Conservation (phyloP, 2,113 vertebrate genomes). For the Paedocypris sp. region DNA sequence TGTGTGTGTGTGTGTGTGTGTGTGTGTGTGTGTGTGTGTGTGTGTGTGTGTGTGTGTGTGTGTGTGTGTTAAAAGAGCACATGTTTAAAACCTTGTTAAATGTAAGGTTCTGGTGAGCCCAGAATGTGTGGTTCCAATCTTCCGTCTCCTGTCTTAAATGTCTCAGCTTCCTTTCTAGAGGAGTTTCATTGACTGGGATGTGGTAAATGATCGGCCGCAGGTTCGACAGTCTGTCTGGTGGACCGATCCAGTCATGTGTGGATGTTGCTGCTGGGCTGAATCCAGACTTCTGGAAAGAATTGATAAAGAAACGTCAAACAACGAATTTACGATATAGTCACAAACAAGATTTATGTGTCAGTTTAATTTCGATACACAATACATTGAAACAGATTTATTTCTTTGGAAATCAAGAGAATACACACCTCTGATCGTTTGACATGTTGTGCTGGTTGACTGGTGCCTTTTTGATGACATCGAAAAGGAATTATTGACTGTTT, state of each 20-base stretch:
- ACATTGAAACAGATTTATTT: not conserved
- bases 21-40: no score
- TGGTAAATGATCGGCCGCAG: constrained; percentile 75
- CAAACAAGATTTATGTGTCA: not conserved
- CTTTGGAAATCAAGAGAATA: not conserved
- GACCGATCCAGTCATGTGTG: constrained; percentile 82
- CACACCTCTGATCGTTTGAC: constrained; percentile 35
- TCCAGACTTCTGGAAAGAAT: constrained; percentile 49
- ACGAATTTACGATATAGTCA: not conserved
- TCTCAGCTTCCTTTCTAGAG: constrained; percentile 68
- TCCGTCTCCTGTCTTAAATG: constrained; percentile 79
- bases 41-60: no score
- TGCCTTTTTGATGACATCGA: constrained; percentile 14
- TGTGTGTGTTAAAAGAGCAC: not conserved
- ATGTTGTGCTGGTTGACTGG: constrained; percentile 8
- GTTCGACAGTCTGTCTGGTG: constrained; percentile 80
- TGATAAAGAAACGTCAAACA: not conserved
- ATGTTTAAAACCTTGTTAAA: constrained; percentile 67
- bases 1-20: no score
- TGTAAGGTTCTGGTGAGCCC: constrained; percentile 74
- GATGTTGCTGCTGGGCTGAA: constrained; percentile 64
- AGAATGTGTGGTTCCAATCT: constrained; percentile 83
- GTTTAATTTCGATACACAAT: not conserved
- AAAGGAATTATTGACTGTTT: not conserved
- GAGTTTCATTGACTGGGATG: constrained; percentile 63